Conservation (phyloP, 2,113 vertebrate genomes). For the Lophochroa leadbeateri region DNA sequence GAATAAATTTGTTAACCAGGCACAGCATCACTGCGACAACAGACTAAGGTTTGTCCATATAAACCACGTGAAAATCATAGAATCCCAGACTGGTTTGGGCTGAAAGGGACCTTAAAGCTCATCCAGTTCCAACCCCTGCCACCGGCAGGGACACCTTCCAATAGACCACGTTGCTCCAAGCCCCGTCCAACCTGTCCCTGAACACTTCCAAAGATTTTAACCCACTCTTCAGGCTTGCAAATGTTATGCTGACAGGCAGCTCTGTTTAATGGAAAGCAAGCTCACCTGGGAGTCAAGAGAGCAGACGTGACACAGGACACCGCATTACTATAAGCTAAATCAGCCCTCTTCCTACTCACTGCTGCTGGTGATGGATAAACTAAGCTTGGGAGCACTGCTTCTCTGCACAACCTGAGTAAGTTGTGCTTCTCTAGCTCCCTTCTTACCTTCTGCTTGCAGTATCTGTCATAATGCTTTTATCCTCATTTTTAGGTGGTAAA, state of each 20-base stretch:
- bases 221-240: neutral
- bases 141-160: neutral
- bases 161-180: neutral
- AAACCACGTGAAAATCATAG: neutral
- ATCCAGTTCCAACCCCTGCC: neutral
- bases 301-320: neutral
- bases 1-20: neutral
- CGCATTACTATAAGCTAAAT: neutral
- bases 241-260: neutral
- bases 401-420: neutral
- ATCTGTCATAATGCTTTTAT: neutral
- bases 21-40: neutral
- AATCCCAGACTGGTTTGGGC: neutral
- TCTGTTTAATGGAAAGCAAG: neutral
- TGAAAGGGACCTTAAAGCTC: neutral
- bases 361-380: neutral
- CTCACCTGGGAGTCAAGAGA: neutral
- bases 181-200: neutral
- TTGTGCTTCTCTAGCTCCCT: neutral
- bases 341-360: neutral
- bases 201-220: neutral
- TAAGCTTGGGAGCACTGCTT: neutral
- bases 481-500: neutral
- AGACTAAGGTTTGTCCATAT: neutral
- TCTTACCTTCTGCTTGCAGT: neutral